Percentiles rank a stretch among this genome's conserved stretches.
Evolutionary conservation across 2,888 invertebrate species (phyloP).

Genomic region (Melipona beecheii): DNA sequence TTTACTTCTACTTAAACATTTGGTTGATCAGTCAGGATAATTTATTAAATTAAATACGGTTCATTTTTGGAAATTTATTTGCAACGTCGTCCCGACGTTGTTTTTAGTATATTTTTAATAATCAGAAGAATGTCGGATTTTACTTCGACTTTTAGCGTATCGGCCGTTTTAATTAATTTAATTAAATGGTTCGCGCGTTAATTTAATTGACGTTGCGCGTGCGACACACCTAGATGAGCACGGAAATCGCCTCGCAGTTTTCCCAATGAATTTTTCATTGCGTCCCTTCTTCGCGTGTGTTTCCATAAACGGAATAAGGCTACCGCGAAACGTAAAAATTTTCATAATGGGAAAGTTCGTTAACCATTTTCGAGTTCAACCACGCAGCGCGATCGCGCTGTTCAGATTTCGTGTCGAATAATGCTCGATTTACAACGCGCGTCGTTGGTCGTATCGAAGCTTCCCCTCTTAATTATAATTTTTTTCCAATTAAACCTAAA

Average conservation of each 20-base stretch:
- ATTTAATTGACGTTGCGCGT: not conserved
- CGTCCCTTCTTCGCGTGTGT: not conserved
- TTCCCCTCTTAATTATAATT: too few relatives aligned
- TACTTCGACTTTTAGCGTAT: not conserved
- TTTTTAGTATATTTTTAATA: too few relatives aligned
- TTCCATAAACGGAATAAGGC: not conserved
- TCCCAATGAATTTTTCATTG: not conserved
- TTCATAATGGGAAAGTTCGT: not conserved
- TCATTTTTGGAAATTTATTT: not conserved
- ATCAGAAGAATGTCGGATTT: too few relatives aligned
- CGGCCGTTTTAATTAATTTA: not conserved
- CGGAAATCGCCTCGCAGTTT: not conserved
- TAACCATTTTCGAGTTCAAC: not conserved
- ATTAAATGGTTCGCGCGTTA: not conserved
- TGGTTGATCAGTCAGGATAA: too few relatives aligned
- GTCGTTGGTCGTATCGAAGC: too few relatives aligned
- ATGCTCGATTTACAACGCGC: too few relatives aligned
- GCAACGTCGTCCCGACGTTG: not conserved
- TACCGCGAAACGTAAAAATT: not conserved
- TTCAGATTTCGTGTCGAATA: too few relatives aligned
- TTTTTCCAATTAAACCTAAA: too few relatives aligned
- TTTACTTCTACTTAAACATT: not conserved
- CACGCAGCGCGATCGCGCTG: too few relatives aligned
- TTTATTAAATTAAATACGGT: not conserved
- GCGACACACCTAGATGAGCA: not conserved